Evolutionary conservation across 2,797 vertebrate species (phyloP), one percentile per base, ranked within the genome.

Genomic region (Sus cebifrons): DNA sequence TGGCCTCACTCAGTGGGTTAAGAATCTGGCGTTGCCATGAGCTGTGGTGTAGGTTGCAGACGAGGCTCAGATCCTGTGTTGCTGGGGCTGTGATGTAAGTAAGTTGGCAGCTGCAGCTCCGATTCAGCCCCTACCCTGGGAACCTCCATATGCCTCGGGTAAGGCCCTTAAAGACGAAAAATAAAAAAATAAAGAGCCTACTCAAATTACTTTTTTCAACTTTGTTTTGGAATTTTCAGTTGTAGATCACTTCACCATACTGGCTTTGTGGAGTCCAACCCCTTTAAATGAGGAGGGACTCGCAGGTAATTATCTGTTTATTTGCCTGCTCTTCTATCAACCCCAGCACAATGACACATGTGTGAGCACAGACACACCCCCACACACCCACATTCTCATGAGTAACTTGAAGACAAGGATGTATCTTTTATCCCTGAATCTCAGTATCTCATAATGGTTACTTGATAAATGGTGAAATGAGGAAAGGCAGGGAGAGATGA

Each of bases 211-310:
- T 77, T 83, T 25, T 92, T 21, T 73, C 27, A 77, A 60, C 44
- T 86, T 96, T 14, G 11, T 78, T 92, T 92, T 89, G 71, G 96
- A 75, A 32, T 71, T n/a, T 64, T 89, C 62, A n/a, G 2, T 70
- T 85, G 14, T 68, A 85, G 83, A 62, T 91, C 10, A 74, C n/a
- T 20, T 36, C 75, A 27, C 17, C 4, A 29, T 36, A 54, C 40
- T 70, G 68, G 20, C 18, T 82, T 65, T 86, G 13, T 71, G 71
- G 65, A 84, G 36, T 54, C 32, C 12, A 36, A 1, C 3, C 9
- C 4, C 40, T 71, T 70, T 92, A 44, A 86, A 32, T 44, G 7
- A 91, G 18, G 67, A 85, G 27, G 75, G 25, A 87, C 15, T 58
- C 18, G 2, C 65, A 18, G 52, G 3, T 85, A 13, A 83, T 86